Evolutionary conservation across 1,140 invertebrate genomes (phyloP).

Genomic region (Cardiocondyla obscurior): DNA sequence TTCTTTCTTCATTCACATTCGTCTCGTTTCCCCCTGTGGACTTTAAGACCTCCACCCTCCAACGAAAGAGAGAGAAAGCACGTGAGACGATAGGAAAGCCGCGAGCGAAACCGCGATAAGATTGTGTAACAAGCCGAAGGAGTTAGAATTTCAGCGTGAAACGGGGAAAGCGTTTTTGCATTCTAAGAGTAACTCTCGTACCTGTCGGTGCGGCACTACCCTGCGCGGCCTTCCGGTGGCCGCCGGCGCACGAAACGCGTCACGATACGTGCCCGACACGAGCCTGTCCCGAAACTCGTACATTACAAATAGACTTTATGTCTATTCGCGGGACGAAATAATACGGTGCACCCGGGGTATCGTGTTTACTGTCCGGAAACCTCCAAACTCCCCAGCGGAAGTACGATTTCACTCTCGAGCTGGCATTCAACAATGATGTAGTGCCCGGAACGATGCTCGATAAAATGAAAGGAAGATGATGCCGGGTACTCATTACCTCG

Average conservation of each 20-base stretch:
- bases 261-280: constrained; percentile 29
- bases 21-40: constrained; percentile 52
- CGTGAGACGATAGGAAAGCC: constrained; percentile 65
- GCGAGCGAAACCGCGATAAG: constrained; percentile 78
- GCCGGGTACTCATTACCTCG: constrained; percentile 29
- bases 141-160: constrained; percentile 81
- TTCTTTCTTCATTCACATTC: constrained; percentile 56
- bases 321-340: constrained; percentile 41
- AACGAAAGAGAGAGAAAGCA: constrained; percentile 39
- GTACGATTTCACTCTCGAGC: constrained; percentile 53
- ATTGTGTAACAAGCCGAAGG: constrained; percentile 79
- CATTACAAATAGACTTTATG: constrained; percentile 32
- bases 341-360: constrained; percentile 50
- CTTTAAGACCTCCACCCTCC: constrained; percentile 12
- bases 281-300: constrained; percentile 34
- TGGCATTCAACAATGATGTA: constrained; percentile 54
- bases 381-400: constrained; percentile 46
- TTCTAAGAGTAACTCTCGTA: constrained; percentile 53
- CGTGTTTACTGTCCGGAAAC: constrained; percentile 56
- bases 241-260: constrained; percentile 47
- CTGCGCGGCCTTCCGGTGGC: constrained; percentile 20
- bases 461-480: constrained; percentile 57
- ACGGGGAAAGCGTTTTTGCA: constrained; percentile 74
- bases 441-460: constrained; percentile 49
- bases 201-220: constrained; percentile 23